Percentiles rank a stretch among this genome's conserved stretches.
phyloP scores from a whole-genome alignment of 2,797 vertebrate genomes.

The Uromys caudimaculatus region DNA sequence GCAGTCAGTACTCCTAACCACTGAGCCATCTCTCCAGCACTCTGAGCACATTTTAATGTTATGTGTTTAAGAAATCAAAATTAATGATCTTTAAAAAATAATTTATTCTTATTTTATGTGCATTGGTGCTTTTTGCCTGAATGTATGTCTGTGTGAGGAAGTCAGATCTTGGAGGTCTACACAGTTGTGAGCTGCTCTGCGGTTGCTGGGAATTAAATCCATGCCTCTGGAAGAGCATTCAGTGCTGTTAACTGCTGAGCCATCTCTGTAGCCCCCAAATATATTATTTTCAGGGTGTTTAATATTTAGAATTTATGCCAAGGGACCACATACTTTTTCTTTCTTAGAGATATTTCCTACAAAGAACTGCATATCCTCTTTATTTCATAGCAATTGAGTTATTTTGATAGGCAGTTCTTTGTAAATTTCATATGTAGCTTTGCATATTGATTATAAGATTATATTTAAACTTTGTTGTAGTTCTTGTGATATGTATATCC shows the following conservation, averaged over 20 bases:
- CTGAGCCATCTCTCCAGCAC: background rate
- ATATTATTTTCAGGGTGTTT: conserved; percentile 29
- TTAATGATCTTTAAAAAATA: background rate
- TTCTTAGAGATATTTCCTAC: conserved; percentile 59
- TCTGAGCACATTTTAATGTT: conserved; percentile 4
- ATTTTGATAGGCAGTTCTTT: background rate
- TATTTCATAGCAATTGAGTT: background rate
- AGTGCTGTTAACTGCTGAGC: background rate
- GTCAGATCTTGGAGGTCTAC: background rate
- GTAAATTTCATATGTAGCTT: conserved; percentile 1
- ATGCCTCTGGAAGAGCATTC: background rate
- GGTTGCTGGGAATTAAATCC: background rate
- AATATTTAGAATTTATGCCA: conserved; percentile 55
- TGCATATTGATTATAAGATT: conserved; percentile 38
- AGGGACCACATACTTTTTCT: background rate
- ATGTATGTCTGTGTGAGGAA: background rate
- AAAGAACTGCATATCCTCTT: background rate
- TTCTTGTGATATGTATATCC: conserved; percentile 36
- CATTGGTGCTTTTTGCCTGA: background rate
- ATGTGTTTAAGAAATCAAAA: conserved; percentile 14
- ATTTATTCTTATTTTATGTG: background rate
- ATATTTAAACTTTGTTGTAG: conserved; percentile 18
- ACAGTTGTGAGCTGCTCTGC: background rate
- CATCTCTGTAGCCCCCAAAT: background rate
- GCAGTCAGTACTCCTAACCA: background rate